Base-by-base conservation (phyloP, 1,140 invertebrate genomes). In the Muscidifurax raptorellus region DNA sequence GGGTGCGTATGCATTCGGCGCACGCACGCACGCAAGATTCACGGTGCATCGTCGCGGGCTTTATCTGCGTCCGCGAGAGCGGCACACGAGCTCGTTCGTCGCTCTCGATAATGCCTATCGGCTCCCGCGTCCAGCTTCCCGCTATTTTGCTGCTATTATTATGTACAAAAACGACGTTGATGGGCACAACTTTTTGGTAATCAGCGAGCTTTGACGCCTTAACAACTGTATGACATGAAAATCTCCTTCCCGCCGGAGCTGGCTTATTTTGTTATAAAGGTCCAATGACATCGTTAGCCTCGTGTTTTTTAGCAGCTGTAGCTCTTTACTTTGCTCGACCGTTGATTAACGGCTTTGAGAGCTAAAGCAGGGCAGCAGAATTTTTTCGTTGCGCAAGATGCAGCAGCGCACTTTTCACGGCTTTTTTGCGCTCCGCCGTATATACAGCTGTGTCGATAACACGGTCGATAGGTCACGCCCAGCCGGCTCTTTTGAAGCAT, bases 341-440 rank as follows among this genome's bases (percentile, higher is more conserved):
- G 52, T 36, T 75, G 47, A 75, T 82, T 27, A 82, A 75, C 15
- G 71, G 71, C 80, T 64, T 74, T 74, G 71, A 74, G 30, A 13
- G 64, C 44, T 25, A 10, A 40, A 22, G 22, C 18, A 59, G 22
- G 22, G 1, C 6, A 30, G 27, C 27, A 4, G 27, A 44, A 36
- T 71, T 30, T 36, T 59, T 74, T 75, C 40, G 27, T 59, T 10
- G 22, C 52, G 18, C 52, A 59, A 59, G 44, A n/a, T 59, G 52
- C 18, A 59, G n/a, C 52, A 22, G 69, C 28, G 27, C 25, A 25
- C 6, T n/a, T 36, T 67, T 25, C 36, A 13, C 28, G 27, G 18
- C n/a, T 36, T 27, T 67, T 67, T 76, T 28, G 52, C 52, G 22
- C 52, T 59, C 4, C 5, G 18, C 13, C 13, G 18, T 52, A 59